These are phyloP conservation scores for Sitta carolinensis DNA, from an alignment of 2,797 vertebrate species.

Conservation along the genomic window DNA sequence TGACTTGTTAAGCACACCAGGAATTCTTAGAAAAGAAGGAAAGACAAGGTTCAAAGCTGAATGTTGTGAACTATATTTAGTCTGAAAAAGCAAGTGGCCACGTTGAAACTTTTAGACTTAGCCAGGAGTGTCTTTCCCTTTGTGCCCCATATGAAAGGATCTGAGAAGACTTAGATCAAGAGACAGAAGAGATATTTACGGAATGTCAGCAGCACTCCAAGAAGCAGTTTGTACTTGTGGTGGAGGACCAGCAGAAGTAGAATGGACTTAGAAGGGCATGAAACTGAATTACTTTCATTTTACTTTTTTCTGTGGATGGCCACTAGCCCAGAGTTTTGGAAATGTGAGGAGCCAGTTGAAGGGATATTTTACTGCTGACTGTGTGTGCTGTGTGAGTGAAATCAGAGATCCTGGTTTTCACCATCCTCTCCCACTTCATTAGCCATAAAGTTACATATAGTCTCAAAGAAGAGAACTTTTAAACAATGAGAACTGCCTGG, in stretches of 20 bases:
- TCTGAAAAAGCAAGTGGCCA: background rate
- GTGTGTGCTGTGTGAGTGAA: background rate
- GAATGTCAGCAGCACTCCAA: background rate
- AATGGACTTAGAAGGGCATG: background rate
- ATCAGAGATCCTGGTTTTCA: background rate
- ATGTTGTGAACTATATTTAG: background rate
- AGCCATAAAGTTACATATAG: background rate
- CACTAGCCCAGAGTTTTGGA: background rate
- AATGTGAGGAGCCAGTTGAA: background rate
- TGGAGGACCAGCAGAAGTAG: background rate
- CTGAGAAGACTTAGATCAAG: background rate
- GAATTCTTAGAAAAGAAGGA: background rate
- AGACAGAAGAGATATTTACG: background rate
- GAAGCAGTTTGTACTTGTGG: background rate
- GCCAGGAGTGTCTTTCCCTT: background rate
- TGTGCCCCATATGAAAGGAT: background rate
- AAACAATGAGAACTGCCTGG: background rate
- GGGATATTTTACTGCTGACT: background rate
- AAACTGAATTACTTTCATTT: background rate
- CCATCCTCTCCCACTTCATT: background rate
- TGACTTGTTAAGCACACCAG: background rate
- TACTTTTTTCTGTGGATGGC: background rate
- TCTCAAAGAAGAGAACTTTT: background rate
- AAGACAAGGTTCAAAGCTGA: background rate
- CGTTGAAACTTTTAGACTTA: background rate